Evolutionary conservation across 1,140 invertebrate species (phyloP), one percentile per base, ranked within the genome.

Genomic region (Drosophila sturtevanti): DNA sequence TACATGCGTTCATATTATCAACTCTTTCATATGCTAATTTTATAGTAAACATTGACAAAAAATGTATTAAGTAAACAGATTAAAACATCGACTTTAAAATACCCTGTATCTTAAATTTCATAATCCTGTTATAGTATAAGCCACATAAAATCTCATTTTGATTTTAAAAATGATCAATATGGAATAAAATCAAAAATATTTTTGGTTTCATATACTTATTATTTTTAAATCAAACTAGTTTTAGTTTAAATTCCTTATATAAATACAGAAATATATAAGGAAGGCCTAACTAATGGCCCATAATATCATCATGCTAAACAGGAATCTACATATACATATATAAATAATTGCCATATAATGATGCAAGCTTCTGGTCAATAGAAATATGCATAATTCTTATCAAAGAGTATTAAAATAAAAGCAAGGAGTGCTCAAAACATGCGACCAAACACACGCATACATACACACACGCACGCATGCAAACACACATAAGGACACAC

Each of bases 21-120:
- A 59, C 59, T 77, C 74, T 77, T 72, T 77, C 65, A 77, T 77
- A 77, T 77, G 74, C 61, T 73, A 77, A 77, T 77, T 77, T 73
- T 68, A 77, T 73, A 77, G 74, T 77, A 77, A 77, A 68, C 74
- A 77, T 60, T 73, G 64, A 61, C 73, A 52, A 68, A 56, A 18
- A 56, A 9, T 10, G 10, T 1, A 21, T 7, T 18, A n/a, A 18
- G 12, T 22, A 11, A 22, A 51, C 10, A 51, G 18, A 14, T 0
- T 3, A 55, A 16, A 24, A 12, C 0, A 9, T 4, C 12, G 56
- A 22, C 16, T 11, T 21, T 1, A 0, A 4, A 48, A 48, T 48
- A 48, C 14, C 41, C 41, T 48, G 4, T 18, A 44, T 10, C 0
- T n/a, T n/a, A n/a, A n/a, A n/a, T n/a, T n/a, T n/a, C n/a, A n/a